phyloP scores from a whole-genome alignment of 2,888 invertebrate species.

The Volucella inanis region DNA sequence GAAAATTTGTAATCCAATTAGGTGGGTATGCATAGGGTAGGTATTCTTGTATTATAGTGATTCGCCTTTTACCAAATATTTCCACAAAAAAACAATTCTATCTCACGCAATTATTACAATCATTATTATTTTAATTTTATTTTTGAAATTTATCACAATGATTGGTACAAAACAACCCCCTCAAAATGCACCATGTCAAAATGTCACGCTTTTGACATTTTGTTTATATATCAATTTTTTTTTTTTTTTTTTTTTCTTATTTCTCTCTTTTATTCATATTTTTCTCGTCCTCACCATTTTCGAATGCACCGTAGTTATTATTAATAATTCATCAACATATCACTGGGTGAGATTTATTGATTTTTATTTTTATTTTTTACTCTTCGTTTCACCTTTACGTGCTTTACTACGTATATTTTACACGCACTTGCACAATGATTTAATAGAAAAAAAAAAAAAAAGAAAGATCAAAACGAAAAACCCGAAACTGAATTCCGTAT shows the following conservation, averaged over 20 bases:
- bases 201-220: constrained; percentile 22
- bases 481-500: constrained; percentile 55
- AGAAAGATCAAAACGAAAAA: constrained; percentile 16
- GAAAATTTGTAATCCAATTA: constrained; percentile 65
- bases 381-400: constrained; percentile 24
- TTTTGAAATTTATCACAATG: too few species aligned
- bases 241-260: constrained; percentile 2
- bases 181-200: constrained; percentile 22
- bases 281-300: constrained; percentile 64
- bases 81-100: constrained; percentile 60
- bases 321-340: constrained; percentile 44
- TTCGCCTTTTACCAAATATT: constrained; percentile 47
- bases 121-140: not conserved
- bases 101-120: constrained; percentile 17
- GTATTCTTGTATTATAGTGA: not conserved
- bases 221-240: constrained; percentile 5
- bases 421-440: constrained; percentile 66
- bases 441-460: constrained; percentile 23
- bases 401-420: constrained; percentile 44
- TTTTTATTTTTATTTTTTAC: constrained; percentile 45
- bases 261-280: constrained; percentile 24
- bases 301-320: constrained; percentile 52
- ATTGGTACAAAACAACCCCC: constrained; percentile 41
- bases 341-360: constrained; percentile 55
- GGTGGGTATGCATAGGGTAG: not conserved